These are phyloP conservation scores for Loxodonta africana DNA, from an alignment of 2,113 vertebrate species.

Conservation along the genomic window DNA sequence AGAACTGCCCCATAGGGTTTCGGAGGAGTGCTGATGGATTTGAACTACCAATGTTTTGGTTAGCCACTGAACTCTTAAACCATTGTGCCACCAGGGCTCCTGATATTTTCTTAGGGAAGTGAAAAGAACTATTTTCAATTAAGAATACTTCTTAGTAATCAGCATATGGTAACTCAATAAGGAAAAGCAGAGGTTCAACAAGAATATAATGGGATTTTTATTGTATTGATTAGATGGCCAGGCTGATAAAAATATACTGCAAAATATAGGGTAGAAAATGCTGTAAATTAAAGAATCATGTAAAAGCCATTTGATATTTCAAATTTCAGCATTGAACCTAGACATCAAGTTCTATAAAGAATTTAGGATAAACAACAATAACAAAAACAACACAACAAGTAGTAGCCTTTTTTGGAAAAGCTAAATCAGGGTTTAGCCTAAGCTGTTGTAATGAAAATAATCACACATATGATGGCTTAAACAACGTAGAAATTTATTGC, in stretches of 20 bases:
- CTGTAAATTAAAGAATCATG: neutral
- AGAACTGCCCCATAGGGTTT: too few species aligned
- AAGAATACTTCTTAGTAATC: neutral
- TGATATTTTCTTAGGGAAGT: neutral
- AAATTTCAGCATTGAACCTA: conserved; percentile 31
- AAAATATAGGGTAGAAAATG: neutral
- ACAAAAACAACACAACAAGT: neutral
- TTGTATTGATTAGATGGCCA: neutral
- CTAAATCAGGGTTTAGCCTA: neutral
- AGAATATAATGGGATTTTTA: neutral
- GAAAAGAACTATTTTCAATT: neutral
- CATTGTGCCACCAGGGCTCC: too few species aligned
- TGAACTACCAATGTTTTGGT: too few species aligned
- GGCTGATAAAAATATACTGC: neutral
- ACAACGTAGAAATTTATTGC: neutral
- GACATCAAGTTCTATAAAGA: neutral
- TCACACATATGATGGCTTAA: neutral
- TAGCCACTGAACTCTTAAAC: too few species aligned
- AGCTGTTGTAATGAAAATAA: neutral
- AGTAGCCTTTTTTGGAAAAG: neutral
- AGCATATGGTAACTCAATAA: neutral
- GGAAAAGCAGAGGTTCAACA: neutral
- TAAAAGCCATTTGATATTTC: conserved; percentile 39
- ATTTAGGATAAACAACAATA: neutral
- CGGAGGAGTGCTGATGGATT: too few species aligned